phyloP scores from a whole-genome alignment of 2,888 invertebrate species.

The Plusia festucae region DNA sequence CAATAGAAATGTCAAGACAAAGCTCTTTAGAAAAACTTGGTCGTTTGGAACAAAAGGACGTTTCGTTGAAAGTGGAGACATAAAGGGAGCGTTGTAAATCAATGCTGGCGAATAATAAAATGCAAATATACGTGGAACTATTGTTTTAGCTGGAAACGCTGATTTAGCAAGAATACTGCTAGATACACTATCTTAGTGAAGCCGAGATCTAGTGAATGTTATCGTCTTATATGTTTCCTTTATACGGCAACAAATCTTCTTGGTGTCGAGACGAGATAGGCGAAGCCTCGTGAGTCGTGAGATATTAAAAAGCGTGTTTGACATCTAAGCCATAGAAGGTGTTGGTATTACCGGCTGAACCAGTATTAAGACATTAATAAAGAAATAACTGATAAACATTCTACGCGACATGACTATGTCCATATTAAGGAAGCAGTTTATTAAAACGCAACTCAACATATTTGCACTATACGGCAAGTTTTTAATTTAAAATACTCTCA shows the following conservation, averaged over 20 bases:
- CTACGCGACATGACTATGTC: slow-evolving; percentile 38
- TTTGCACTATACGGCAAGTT: slow-evolving; percentile 29
- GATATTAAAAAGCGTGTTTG: slow-evolving; percentile 32
- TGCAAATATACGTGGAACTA: slow-evolving; percentile 59
- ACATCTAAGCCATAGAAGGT: slow-evolving; percentile 39
- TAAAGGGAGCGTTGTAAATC: slow-evolving; percentile 75
- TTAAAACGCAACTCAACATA: slow-evolving; percentile 22
- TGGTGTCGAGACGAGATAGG: slow-evolving; percentile 22
- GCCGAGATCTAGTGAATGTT: slow-evolving; percentile 38
- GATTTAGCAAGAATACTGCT: slow-evolving; percentile 31
- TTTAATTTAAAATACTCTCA: slow-evolving; percentile 27
- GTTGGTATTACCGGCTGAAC: slow-evolving; percentile 26
- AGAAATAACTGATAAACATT: slow-evolving; percentile 44
- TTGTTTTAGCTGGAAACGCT: slow-evolving; percentile 56
- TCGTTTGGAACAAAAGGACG: slow-evolving; percentile 80
- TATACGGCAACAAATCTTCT: slow-evolving; percentile 28
- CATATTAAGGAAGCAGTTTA: slow-evolving; percentile 41
- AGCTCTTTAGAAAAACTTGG: slow-evolving; percentile 81
- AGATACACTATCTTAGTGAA: slow-evolving; percentile 30
- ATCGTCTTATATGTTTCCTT: slow-evolving; percentile 31
- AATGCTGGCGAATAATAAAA: slow-evolving; percentile 78
- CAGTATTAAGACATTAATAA: slow-evolving; percentile 45
- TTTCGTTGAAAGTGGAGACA: slow-evolving; percentile 75
- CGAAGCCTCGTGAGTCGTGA: slow-evolving; percentile 14
- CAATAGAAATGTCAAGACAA: slow-evolving; percentile 83